Conservation (phyloP, 2,888 invertebrate species). For the Tanytarsus gracilentus region DNA sequence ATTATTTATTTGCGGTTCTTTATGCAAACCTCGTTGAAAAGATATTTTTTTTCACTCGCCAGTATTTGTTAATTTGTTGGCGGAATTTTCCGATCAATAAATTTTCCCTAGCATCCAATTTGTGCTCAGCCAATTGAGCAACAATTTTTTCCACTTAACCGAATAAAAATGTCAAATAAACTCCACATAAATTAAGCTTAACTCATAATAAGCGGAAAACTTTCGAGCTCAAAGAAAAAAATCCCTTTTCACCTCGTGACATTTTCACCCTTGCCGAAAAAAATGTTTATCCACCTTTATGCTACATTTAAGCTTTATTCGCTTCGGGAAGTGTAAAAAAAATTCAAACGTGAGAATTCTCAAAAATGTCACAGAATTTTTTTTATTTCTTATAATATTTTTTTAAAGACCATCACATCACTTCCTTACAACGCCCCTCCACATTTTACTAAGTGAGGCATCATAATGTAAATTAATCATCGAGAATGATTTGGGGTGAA, state of each 20-base stretch:
- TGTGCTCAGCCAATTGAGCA: background rate
- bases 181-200: slow-evolving; percentile 10
- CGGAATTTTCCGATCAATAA: too few species aligned
- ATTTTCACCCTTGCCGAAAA: slow-evolving; percentile 8
- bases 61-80: too few species aligned
- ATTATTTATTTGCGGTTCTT: background rate
- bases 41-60: too few species aligned
- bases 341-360: too few species aligned
- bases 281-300: too few species aligned
- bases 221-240: slow-evolving; percentile 1
- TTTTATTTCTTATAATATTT: too few species aligned
- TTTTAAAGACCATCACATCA: background rate
- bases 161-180: slow-evolving; percentile 1
- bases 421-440: background rate
- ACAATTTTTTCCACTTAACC: background rate
- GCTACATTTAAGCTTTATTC: too few species aligned
- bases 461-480: slow-evolving; percentile 27
- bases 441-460: background rate
- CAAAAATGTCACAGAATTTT: too few species aligned
- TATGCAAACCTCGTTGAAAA: background rate
- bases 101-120: background rate
- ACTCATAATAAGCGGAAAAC: slow-evolving; percentile 4
- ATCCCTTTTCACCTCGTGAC: slow-evolving; percentile 6
- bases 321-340: too few species aligned
- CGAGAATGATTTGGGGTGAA: slow-evolving; percentile 22